phyloP scores from a whole-genome alignment of 2,888 invertebrate species.

The Callyntrura guangdongensis region DNA sequence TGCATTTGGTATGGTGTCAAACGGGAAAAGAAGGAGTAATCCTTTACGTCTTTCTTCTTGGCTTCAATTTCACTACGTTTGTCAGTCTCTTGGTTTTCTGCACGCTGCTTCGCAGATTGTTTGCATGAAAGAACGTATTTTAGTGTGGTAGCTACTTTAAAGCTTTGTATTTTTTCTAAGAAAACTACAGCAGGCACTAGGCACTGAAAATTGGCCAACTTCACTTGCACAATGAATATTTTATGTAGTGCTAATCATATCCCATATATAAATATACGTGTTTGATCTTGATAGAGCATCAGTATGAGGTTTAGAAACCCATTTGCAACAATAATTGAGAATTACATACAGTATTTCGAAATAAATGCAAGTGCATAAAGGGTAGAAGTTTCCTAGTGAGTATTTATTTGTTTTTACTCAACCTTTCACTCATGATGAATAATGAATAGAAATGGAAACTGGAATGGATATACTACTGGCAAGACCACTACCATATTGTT shows the following conservation, averaged over 20 bases:
- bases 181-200: conserved; percentile 14
- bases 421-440: conserved; percentile 55
- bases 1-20: background rate
- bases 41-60: conserved; percentile 39
- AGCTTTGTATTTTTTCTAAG: conserved; percentile 16
- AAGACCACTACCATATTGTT: too few relatives aligned
- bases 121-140: background rate
- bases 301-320: background rate
- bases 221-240: conserved; percentile 8
- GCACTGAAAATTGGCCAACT: background rate
- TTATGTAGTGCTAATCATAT: background rate
- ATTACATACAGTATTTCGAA: background rate
- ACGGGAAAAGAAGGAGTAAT: conserved; percentile 31
- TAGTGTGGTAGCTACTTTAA: background rate
- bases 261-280: background rate
- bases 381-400: background rate
- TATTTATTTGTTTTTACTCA: conserved; percentile 37
- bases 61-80: conserved; percentile 15
- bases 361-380: background rate
- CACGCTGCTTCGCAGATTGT: background rate
- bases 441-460: conserved; percentile 1
- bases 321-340: background rate
- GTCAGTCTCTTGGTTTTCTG: background rate
- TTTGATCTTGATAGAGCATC: background rate
- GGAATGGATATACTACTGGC: too few relatives aligned